These are phyloP conservation scores for Cyphomyrus discorhynchus DNA, from an alignment of 2,113 vertebrate species.

Conservation along the genomic window DNA sequence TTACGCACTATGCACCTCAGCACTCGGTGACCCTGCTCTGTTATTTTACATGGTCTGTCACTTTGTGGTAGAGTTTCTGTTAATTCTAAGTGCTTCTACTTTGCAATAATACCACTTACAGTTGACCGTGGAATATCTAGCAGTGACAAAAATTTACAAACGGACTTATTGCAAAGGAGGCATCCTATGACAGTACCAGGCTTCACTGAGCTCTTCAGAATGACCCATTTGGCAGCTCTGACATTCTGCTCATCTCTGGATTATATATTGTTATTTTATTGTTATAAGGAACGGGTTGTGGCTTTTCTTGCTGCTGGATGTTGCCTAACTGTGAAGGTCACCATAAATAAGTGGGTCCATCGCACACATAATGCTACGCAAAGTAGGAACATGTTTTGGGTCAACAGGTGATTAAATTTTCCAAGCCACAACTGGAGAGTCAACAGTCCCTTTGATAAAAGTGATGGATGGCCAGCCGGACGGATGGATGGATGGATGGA, in stretches of 20 bases:
- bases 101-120: no score
- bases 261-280: neutral
- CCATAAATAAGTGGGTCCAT: neutral
- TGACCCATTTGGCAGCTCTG: neutral
- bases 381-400: neutral
- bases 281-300: neutral
- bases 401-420: neutral
- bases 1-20: no score
- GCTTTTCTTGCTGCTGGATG: neutral
- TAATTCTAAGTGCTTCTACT: no score
- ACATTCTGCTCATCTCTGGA: neutral
- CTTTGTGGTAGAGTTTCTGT: no score
- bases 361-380: neutral
- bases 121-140: no score
- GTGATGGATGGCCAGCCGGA: neutral
- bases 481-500: no score
- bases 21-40: no score
- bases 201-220: no score
- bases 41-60: no score
- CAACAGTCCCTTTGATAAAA: neutral
- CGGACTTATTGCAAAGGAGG: no score
- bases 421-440: neutral
- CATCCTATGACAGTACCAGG: no score
- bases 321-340: neutral
- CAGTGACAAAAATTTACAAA: no score